These are phyloP conservation scores for Saccopteryx bilineata DNA, from an alignment of 2,113 vertebrate genomes.

Conservation along the genomic window DNA sequence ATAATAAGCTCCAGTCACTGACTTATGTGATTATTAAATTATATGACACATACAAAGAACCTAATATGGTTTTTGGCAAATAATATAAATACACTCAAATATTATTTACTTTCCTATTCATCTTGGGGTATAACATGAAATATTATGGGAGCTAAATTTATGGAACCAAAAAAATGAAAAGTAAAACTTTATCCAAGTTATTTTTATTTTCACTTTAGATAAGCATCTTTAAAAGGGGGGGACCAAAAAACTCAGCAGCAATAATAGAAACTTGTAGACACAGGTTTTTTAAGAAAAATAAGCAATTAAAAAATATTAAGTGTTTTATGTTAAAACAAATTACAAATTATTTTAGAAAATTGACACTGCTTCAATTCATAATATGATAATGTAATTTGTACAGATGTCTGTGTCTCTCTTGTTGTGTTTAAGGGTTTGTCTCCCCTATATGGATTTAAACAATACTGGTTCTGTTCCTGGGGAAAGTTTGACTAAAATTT, in stretches of 20 bases:
- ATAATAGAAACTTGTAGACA: neutral
- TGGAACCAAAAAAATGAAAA: neutral
- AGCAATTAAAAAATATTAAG: neutral
- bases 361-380: neutral
- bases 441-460: neutral
- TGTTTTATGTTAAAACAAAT: neutral
- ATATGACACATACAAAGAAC: neutral
- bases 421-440: neutral
- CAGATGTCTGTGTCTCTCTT: neutral
- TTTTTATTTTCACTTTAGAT: neutral
- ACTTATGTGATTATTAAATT: conserved; percentile 8
- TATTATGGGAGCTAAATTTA: neutral
- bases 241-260: neutral
- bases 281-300: neutral
- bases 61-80: neutral
- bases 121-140: neutral
- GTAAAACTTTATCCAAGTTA: neutral
- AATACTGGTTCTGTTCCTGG: neutral
- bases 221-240: neutral
- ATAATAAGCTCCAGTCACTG: neutral
- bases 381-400: neutral
- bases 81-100: neutral
- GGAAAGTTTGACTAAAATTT: neutral
- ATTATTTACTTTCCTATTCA: neutral
- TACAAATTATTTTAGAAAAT: neutral